phyloP scores from a whole-genome alignment of 2,113 vertebrate genomes.

The Paraplagusia blochii region DNA sequence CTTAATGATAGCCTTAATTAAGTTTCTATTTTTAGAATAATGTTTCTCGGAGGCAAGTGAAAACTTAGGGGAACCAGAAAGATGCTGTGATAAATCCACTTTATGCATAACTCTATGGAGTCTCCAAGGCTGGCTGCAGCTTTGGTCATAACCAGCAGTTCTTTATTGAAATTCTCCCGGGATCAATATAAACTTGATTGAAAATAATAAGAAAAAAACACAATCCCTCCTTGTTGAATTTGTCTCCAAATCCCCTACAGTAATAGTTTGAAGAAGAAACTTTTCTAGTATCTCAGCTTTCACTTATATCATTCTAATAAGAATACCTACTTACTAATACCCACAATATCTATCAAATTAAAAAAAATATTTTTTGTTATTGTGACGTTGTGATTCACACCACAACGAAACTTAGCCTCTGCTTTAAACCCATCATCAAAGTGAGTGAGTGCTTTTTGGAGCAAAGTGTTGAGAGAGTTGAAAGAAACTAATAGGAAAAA shows the following conservation, averaged over 20 bases:
- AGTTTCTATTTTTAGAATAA: constrained; percentile 46
- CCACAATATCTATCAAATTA: too few relatives aligned
- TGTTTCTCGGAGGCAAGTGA: constrained; percentile 21
- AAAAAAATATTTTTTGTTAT: too few relatives aligned
- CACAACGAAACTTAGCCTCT: too few relatives aligned
- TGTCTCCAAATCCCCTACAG: constrained; percentile 1
- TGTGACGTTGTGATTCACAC: too few relatives aligned
- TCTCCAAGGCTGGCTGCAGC: constrained; percentile 30
- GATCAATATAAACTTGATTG: constrained; percentile 51
- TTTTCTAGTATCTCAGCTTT: neutral
- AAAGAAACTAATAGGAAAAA: neutral
- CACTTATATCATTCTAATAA: neutral
- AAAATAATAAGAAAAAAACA: constrained; percentile 29
- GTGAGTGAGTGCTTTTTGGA: too few relatives aligned
- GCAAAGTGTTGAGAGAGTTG: too few relatives aligned
- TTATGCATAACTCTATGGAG: constrained; percentile 23
- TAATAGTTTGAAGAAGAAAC: constrained; percentile 9
- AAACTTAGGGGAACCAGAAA: constrained; percentile 31
- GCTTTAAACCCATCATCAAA: too few relatives aligned
- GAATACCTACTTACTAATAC: too few relatives aligned
- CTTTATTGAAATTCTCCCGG: constrained; percentile 41
- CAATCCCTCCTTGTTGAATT: constrained; percentile 4
- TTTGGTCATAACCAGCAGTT: constrained; percentile 30
- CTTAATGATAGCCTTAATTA: constrained; percentile 37
- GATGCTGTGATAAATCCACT: constrained; percentile 30